These are phyloP conservation scores for Enteromius radiatus DNA, from an alignment of 2,797 vertebrate genomes.

Conservation along the genomic window DNA sequence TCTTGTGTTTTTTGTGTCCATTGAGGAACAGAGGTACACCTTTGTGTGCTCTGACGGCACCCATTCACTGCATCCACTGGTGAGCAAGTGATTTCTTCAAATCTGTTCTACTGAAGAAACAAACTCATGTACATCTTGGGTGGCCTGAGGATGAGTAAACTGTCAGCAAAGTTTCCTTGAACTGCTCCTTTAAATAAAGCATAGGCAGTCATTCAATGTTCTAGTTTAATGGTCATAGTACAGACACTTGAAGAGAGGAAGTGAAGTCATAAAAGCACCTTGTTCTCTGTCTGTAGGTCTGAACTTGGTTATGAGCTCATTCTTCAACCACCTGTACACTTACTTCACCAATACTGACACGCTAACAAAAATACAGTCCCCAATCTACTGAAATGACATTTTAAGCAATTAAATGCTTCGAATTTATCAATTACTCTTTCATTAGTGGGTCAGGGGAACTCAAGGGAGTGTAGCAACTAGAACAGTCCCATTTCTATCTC, in stretches of 20 bases:
- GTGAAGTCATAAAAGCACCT: neutral
- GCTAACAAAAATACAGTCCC: constrained; percentile 3
- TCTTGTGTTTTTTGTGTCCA: neutral
- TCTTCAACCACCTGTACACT: neutral
- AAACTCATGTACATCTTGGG: neutral
- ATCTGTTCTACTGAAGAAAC: neutral
- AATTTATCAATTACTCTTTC: constrained; percentile 45
- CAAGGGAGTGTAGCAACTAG: constrained; percentile 68
- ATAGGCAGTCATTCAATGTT: neutral
- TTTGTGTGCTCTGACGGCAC: neutral
- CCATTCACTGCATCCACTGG: neutral
- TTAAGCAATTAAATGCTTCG: constrained; percentile 46
- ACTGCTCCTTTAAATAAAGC: neutral
- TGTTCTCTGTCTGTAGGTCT: neutral
- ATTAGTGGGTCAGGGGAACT: constrained; percentile 65
- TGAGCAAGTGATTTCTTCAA: neutral
- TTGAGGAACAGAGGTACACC: constrained; percentile 6
- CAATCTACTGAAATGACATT: constrained; percentile 1
- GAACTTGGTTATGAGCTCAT: neutral
- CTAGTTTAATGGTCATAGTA: neutral
- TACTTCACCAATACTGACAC: neutral
- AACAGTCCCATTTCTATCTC: constrained; percentile 71
- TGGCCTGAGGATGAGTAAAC: neutral
- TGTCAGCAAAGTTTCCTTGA: neutral
- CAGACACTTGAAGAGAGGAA: constrained; percentile 1